Percentiles rank a stretch among this genome's conserved stretches.
Evolutionary conservation across 2,888 invertebrate genomes (phyloP).

Genomic region (Archaeoteleia sp.): DNA sequence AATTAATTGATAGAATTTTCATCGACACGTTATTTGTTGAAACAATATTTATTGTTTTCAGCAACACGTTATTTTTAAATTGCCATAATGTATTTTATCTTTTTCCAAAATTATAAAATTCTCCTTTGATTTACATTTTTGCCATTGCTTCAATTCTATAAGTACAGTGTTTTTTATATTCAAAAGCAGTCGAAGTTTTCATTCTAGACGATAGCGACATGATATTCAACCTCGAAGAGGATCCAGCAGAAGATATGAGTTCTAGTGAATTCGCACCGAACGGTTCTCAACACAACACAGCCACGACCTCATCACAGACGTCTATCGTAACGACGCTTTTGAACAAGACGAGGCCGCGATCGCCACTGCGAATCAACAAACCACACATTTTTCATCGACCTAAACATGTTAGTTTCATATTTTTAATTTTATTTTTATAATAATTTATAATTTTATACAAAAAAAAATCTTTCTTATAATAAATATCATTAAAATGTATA

Average conservation of each 20-base stretch:
- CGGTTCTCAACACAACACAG: constrained; percentile 24
- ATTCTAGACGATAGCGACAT: constrained; percentile 82
- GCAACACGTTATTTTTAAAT: too few species aligned
- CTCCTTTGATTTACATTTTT: too few species aligned
- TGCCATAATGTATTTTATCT: too few species aligned
- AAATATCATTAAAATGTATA: too few species aligned
- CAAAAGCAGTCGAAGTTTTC: constrained; percentile 6
- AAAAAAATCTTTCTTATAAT: too few species aligned
- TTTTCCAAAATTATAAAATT: too few species aligned
- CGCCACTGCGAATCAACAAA: constrained; percentile 76
- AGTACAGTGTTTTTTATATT: background rate
- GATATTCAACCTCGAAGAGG: constrained; percentile 90
- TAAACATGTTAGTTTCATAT: constrained; percentile 67
- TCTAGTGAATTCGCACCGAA: constrained; percentile 9
- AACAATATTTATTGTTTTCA: too few species aligned
- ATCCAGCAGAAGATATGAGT: constrained; percentile 76
- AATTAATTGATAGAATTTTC: too few species aligned
- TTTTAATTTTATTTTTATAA: background rate
- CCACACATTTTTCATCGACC: constrained; percentile 63
- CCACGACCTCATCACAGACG: too few species aligned
- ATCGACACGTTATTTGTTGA: too few species aligned
- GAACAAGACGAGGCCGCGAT: constrained; percentile 77
- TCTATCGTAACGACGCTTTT: constrained; percentile 60
- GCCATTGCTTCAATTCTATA: too few species aligned
- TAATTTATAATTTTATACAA: too few species aligned